These are phyloP conservation scores for Peromyscus polionotus DNA, from an alignment of 2,113 vertebrate genomes.

Conservation along the genomic window DNA sequence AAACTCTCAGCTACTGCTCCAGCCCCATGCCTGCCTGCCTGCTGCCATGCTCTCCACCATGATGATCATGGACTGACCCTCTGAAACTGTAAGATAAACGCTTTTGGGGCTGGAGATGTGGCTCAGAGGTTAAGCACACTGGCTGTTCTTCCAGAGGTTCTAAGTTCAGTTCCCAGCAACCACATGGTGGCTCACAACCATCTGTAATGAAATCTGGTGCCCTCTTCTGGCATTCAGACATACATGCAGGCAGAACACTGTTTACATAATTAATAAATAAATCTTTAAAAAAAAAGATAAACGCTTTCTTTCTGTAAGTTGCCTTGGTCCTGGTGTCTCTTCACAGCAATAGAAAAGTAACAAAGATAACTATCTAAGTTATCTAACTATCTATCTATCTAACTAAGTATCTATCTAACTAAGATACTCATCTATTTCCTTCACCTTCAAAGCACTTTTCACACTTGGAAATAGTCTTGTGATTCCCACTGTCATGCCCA, in stretches of 20 bases:
- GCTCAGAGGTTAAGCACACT: no score
- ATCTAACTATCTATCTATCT: no score
- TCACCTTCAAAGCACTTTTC: background rate
- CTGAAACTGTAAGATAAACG: background rate
- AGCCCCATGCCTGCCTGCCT: background rate
- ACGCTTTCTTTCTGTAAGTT: background rate
- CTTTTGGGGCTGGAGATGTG: background rate
- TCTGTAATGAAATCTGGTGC: no score
- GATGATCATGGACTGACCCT: background rate
- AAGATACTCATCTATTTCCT: background rate
- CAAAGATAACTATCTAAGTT: background rate
- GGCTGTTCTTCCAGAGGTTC: no score
- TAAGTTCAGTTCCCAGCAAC: no score
- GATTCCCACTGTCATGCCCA: background rate
- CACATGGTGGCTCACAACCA: no score
- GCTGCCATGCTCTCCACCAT: background rate
- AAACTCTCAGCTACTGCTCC: background rate
- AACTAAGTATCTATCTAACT: no score
- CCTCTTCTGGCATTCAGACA: no score
- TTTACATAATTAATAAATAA: no score
- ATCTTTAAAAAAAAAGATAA: background rate
- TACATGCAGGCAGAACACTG: no score
- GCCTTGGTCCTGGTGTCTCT: background rate
- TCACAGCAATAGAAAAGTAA: background rate
- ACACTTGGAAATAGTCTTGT: background rate